phyloP scores from a whole-genome alignment of 1,140 invertebrate species.

The Bombus balteatus region DNA sequence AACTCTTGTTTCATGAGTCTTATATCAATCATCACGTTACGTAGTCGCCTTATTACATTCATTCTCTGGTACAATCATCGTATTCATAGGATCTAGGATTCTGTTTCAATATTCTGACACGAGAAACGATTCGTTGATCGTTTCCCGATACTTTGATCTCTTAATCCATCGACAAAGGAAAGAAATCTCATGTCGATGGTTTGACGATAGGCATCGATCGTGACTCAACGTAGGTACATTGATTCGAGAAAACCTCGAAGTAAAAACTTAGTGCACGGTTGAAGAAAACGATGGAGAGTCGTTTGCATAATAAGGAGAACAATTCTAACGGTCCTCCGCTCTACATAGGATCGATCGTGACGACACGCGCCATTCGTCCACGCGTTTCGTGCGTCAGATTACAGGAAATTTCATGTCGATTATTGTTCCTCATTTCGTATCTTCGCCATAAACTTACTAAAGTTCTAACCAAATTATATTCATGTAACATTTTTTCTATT shows the following conservation, averaged over 20 bases:
- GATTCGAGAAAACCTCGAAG: slow-evolving; percentile 15
- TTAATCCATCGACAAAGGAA: background rate
- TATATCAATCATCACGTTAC: too few relatives aligned
- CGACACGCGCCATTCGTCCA: slow-evolving; percentile 26
- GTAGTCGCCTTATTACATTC: too few relatives aligned
- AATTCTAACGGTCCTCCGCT: slow-evolving; percentile 58
- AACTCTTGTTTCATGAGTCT: too few relatives aligned
- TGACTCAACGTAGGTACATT: background rate
- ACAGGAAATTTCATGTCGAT: background rate
- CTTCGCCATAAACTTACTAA: too few relatives aligned
- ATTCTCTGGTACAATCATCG: too few relatives aligned
- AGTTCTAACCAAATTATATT: too few relatives aligned
- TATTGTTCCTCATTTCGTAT: too few relatives aligned
- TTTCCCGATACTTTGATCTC: background rate
- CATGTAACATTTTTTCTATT: too few relatives aligned
- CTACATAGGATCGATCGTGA: slow-evolving; percentile 48
- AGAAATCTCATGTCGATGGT: background rate
- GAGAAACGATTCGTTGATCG: background rate
- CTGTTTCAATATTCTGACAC: too few relatives aligned
- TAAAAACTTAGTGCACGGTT: background rate
- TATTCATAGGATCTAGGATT: too few relatives aligned
- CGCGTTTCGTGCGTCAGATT: background rate
- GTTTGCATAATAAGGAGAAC: slow-evolving; percentile 59
- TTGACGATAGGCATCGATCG: background rate
- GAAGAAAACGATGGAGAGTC: slow-evolving; percentile 21